Evolutionary conservation across 2,888 invertebrate genomes (phyloP).

Genomic region (Rhyacophila evoluta): DNA sequence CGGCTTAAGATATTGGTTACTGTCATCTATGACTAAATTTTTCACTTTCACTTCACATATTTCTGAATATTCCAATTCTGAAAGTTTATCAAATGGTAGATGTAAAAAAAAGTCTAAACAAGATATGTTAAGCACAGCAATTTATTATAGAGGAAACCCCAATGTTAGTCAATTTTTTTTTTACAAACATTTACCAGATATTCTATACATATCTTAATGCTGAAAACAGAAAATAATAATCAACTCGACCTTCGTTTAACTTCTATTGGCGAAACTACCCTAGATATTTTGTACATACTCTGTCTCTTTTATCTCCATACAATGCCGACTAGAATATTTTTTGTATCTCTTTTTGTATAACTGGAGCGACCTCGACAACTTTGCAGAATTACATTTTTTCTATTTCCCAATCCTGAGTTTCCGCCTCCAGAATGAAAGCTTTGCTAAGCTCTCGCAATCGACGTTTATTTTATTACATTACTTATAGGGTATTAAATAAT

Average conservation of each 20-base stretch:
- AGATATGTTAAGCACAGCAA: too few species aligned
- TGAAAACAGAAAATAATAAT: background rate
- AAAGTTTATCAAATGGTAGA: too few species aligned
- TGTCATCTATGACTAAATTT: too few species aligned
- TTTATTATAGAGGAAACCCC: too few species aligned
- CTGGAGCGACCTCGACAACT: background rate
- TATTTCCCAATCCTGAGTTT: background rate
- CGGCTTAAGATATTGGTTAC: too few species aligned
- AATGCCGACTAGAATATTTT: background rate
- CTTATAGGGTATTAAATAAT: background rate
- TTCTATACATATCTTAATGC: too few species aligned
- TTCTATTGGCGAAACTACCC: background rate
- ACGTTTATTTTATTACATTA: background rate
- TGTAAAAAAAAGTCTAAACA: too few species aligned
- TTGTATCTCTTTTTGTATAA: slow-evolving; percentile 2
- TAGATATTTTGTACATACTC: background rate
- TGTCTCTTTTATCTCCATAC: background rate
- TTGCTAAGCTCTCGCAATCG: background rate
- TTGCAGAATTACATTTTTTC: slow-evolving; percentile 10
- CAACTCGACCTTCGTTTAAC: background rate
- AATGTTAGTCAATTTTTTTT: too few species aligned
- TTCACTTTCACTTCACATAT: too few species aligned
- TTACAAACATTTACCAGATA: too few species aligned
- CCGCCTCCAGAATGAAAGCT: slow-evolving; percentile 16
- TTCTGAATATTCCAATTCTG: too few species aligned